phyloP scores from a whole-genome alignment of 1,140 invertebrate genomes.

The Cyclina sinensis region DNA sequence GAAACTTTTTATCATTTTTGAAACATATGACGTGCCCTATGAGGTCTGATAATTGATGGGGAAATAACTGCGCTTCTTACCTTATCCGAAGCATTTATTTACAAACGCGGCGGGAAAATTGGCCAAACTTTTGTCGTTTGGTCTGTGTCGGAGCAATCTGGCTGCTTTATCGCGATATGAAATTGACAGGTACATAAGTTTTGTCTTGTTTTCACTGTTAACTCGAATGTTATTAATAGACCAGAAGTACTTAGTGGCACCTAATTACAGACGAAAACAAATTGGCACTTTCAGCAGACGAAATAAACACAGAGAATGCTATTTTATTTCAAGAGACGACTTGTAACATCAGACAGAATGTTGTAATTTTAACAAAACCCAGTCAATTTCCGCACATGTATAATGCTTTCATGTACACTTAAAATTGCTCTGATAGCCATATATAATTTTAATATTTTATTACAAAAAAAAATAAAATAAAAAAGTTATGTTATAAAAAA shows the following conservation, averaged over 20 bases:
- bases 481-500: too few species aligned
- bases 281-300: conserved; percentile 38
- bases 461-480: too few species aligned
- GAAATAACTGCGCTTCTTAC: conserved; percentile 22
- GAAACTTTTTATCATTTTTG: conserved; percentile 45
- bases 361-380: neutral
- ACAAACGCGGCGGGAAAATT: conserved; percentile 42
- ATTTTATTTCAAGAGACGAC: neutral
- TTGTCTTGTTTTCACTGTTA: conserved; percentile 13
- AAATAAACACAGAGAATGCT: neutral
- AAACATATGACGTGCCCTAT: conserved; percentile 46
- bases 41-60: conserved; percentile 33
- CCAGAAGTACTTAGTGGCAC: conserved; percentile 13
- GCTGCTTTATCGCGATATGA: conserved; percentile 34
- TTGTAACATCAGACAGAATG: neutral
- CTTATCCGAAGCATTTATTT: conserved; percentile 44
- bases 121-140: conserved; percentile 46
- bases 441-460: too few species aligned
- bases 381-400: too few species aligned
- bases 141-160: conserved; percentile 19
- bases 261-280: conserved; percentile 20
- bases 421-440: too few species aligned
- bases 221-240: neutral
- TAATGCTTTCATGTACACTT: too few species aligned
- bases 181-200: conserved; percentile 55